Evolutionary conservation across 2,888 invertebrate genomes (phyloP), one percentile per base, ranked within the genome.

Genomic region (Leptopilina drosophilae): DNA sequence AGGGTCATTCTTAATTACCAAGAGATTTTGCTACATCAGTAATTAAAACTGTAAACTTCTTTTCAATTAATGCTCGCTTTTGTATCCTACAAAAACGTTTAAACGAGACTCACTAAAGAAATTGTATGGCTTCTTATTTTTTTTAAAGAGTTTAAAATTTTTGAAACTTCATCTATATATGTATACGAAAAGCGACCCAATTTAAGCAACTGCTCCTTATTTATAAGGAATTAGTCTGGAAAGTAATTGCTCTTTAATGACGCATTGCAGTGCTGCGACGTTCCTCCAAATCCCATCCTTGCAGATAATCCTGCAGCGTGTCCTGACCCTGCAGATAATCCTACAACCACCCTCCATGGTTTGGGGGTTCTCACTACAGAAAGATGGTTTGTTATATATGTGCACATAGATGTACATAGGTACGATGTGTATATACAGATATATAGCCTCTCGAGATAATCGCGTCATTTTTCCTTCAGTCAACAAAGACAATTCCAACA

Each of bases 211-310:
- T 9, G 73, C 73, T 73, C n/a, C 73, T 73, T 73, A 73, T 73
- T 73, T 73, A 73, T 73, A 73, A 73, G 73, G 56, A 73, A 73
- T 33, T 73, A 73, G 73, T 73, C 73, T 73, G 12, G 56, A 56
- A 73, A 73, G 73, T 73, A 73, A 73, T 73, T 73, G 73, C 73
- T 73, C 11, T 53, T 53, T 73, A 73, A 73, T 73, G 56, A 73
- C 73, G 73, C 73, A 73, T 73, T 73, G 73, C 73, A 53, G 73
- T 73, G 33, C 33, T 53, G n/a, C 73, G 73, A 56, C 53, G 56
- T 56, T 73, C 73, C 33, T 33, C 73, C n/a, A 73, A 73, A 73
- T 73, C 73, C 73, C 56, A 33, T 56, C 40, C 56, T 33, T 49
- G 53, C 73, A 73, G 73, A 73, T 73, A 73, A 73, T 73, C 73